Evolutionary conservation across 2,113 vertebrate genomes (phyloP).

Genomic region (Rhinichthys klamathensis): DNA sequence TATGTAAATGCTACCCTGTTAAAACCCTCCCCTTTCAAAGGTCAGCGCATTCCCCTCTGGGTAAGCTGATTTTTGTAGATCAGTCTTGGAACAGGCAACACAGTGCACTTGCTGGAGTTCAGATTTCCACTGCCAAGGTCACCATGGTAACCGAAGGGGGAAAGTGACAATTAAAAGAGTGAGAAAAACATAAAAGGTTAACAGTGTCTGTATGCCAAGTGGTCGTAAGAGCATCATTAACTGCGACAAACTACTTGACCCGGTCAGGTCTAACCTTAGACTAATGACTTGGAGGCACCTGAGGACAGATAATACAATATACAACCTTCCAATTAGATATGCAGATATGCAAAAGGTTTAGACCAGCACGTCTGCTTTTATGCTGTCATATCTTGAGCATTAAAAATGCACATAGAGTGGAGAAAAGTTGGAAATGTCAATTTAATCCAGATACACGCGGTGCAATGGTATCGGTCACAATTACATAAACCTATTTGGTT

Average conservation of each 20-base stretch:
- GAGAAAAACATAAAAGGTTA: constrained; percentile 56
- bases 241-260: constrained; percentile 34
- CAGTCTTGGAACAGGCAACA: constrained; percentile 28
- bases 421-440: neutral
- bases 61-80: constrained; percentile 34
- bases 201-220: constrained; percentile 48
- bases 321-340: neutral
- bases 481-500: constrained; percentile 42
- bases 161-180: constrained; percentile 50
- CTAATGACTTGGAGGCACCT: constrained; percentile 44
- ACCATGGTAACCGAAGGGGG: constrained; percentile 54
- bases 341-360: neutral
- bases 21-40: constrained; percentile 43
- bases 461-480: neutral
- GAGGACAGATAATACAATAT: neutral
- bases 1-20: constrained; percentile 48
- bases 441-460: neutral
- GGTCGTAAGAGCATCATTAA: constrained; percentile 54
- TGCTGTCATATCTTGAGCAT: neutral
- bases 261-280: neutral
- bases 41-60: constrained; percentile 30
- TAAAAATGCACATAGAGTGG: neutral
- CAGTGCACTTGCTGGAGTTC: constrained; percentile 9
- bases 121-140: constrained; percentile 24
- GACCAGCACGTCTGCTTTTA: neutral